A percentile compares a stretch with the other conserved stretches of the same genome.
These are phyloP conservation scores for Nasua narica DNA, from an alignment of 2,797 vertebrate species.

Conservation along the genomic window DNA sequence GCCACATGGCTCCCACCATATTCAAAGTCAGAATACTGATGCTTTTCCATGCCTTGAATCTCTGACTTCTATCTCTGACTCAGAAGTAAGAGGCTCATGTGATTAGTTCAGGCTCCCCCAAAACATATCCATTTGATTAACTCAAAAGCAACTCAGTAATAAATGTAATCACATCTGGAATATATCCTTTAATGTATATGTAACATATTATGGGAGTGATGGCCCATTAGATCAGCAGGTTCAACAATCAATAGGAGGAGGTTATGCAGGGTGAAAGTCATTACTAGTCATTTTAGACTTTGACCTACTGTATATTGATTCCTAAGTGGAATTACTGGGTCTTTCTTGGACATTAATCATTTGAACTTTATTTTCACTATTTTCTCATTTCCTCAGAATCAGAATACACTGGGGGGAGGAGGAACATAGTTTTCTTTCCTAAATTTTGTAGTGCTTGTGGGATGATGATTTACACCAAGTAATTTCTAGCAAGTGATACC, in stretches of 20 bases:
- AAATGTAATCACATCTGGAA: conserved; percentile 8
- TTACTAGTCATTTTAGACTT: conserved; percentile 1
- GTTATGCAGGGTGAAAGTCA: neutral
- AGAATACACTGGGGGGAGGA: neutral
- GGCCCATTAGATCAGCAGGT: neutral
- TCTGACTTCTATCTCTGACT: neutral
- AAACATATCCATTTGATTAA: neutral
- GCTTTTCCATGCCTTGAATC: neutral
- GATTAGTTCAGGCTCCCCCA: neutral
- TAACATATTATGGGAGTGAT: neutral
- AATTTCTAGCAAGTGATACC: neutral
- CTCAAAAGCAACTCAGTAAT: conserved; percentile 2
- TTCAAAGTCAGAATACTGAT: neutral
- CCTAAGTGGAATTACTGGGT: neutral
- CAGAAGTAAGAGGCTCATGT: neutral
- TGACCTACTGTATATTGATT: neutral
- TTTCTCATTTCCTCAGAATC: neutral
- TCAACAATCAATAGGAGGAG: neutral
- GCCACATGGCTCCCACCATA: neutral
- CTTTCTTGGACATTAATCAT: neutral
- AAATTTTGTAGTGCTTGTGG: neutral
- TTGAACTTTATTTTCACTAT: neutral
- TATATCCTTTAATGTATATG: neutral
- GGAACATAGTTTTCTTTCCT: neutral
- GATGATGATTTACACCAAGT: neutral